Percentiles rank a stretch among this genome's conserved stretches.
Evolutionary conservation across 2,888 invertebrate genomes (phyloP).

Genomic region (Catocala fraxini): DNA sequence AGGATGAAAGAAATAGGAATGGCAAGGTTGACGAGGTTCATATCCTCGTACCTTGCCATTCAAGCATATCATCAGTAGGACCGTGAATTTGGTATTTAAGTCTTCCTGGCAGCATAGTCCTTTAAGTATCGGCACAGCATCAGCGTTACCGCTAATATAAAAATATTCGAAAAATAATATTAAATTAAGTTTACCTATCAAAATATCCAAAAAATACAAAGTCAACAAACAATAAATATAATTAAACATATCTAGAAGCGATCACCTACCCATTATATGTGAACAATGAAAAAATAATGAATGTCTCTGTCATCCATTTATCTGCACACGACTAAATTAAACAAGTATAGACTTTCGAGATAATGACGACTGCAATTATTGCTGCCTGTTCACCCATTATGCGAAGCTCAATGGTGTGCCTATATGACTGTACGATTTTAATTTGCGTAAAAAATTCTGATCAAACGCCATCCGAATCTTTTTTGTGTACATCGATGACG

Average conservation of each 20-base stretch:
- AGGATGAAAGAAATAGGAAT: no score
- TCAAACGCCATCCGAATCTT: conserved; percentile 1
- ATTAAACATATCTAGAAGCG: conserved; percentile 17
- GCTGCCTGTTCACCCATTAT: conserved; percentile 47
- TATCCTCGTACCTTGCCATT: no score
- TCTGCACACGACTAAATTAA: conserved; percentile 30
- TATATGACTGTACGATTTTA: conserved; percentile 44
- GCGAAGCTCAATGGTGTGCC: conserved; percentile 34
- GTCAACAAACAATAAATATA: conserved; percentile 11
- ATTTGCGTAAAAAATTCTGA: conserved; percentile 25
- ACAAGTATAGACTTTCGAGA: conserved; percentile 36
- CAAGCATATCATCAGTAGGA: no score
- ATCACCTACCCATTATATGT: conserved; percentile 27
- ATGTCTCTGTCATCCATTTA: conserved; percentile 24
- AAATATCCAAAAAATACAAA: neutral
- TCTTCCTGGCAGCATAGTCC: no score
- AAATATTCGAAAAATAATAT: no score
- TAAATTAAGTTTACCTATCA: no score
- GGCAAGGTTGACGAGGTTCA: no score
- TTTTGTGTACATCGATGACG: neutral
- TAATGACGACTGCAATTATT: conserved; percentile 52
- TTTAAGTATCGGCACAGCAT: no score
- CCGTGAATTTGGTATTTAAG: no score
- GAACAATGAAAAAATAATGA: conserved; percentile 46
- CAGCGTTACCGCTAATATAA: no score